Evolutionary conservation across 2,797 vertebrate species (phyloP), one percentile per base, ranked within the genome.

Genomic region (Gila robusta): DNA sequence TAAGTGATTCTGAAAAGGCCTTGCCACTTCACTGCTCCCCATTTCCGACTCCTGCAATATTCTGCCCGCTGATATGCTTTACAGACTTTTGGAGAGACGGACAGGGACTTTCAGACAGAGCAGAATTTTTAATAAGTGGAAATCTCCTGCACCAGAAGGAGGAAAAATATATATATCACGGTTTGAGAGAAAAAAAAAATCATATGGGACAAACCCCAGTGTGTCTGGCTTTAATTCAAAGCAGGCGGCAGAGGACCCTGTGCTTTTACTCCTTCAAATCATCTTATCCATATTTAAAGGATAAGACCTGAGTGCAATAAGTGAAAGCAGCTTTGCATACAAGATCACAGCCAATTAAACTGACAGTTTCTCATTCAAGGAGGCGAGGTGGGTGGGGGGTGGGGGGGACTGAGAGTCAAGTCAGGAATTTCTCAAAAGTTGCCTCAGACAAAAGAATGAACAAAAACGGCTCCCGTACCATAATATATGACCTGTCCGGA

Each of bases 211-310:
- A 79, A 72, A 90, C 77, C 81, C 83, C 72, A 87, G 82, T 78
- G 88, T 87, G 90, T 90, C 84, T 91, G 89, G 88, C 87, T 91
- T 87, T 90, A 89, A 90, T 89, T 90, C 88, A 91, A 90, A 90
- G 87, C 79, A 83, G 81, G 23, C 79, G 28, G 76, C 62, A 52
- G 77, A 77, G 47, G 85, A 86, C 80, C 89, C 62, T 74, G 72
- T 52, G 71, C 21, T 86, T 59, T 71, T 73, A 77, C 44, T 76
- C 77, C 10, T 41, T 88, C 80, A 32, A 79, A 91, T 47, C 54
- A 81, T 88, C 85, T 91, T 91, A 90, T 91, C 93, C 91, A 94
- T 93, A 92, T 93, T 94, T 93, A 93, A 93, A 91, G 82, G 84
- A 89, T 90, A 32, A 54, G 89, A 88, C 91, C 91, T 91, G 89